Evolutionary conservation across 2,797 vertebrate genomes (phyloP), one percentile per base, ranked within the genome.

Genomic region (Ammospiza maritima): DNA sequence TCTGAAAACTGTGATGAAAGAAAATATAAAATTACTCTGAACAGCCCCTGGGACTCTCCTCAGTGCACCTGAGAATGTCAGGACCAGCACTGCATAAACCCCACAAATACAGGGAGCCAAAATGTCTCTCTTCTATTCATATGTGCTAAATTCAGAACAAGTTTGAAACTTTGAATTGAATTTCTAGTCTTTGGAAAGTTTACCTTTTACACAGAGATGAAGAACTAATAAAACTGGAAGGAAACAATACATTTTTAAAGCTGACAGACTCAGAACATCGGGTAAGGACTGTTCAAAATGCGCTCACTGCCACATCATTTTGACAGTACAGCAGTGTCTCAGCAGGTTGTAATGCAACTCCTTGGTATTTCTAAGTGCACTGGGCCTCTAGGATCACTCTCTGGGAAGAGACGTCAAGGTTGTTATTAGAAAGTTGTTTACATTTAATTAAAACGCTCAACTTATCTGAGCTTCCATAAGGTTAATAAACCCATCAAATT

Each of bases 291-390:
- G 85, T 94, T 94, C 83, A 90, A 90, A 96, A 90, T 61, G 75
- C 0, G 7, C 47, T 94, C 71, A 25, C 77, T 94, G 94, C 85
- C 78, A 96, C 95, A 97, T 96, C 91, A 83, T 94, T 97, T 96
- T 96, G 95, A 95, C 95, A 97, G 95, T 95, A 96, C 96, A 96
- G 74, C 91, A 93, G 67, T 48, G 77, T 93, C 91, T 93, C 96
- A 97, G 95, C 94, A 96, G 95, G 95, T 94, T 96, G 95, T 95
- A 96, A 95, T 96, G 95, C 95, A 97, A 94, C 94, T 95, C 91
- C 90, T 93, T 83, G 75, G 74, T 93, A 96, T 96, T 94, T 97
- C 74, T 96, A 96, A 96, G 95, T 96, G 96, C 95, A 90, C 90
- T 96, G 96, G 93, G 94, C 95, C 94, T 90, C 86, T 40, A 95